Conservation (phyloP, 2,888 invertebrate species). For the Esperia sulphurella region DNA sequence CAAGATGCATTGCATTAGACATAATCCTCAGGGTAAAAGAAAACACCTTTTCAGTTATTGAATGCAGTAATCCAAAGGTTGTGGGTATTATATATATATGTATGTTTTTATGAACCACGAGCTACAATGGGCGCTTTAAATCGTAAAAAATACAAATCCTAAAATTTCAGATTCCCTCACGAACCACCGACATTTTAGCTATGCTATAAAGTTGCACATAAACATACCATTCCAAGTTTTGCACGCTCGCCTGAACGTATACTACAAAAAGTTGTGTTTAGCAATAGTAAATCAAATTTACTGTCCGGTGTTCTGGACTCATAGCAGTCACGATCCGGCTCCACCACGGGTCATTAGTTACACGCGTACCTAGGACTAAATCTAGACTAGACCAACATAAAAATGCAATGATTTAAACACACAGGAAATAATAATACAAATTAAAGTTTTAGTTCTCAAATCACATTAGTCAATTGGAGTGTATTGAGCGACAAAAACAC, state of each 20-base stretch:
- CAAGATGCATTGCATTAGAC: too few species aligned
- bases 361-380: slow-evolving; percentile 17
- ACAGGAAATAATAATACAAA: too few species aligned
- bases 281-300: slow-evolving; percentile 31
- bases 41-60: too few species aligned
- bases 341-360: slow-evolving; percentile 48
- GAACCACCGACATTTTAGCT: not conserved
- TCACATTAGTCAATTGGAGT: slow-evolving; percentile 6
- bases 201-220: not conserved
- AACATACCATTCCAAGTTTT: not conserved
- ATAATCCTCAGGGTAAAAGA: too few species aligned
- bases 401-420: not conserved
- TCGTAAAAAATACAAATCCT: too few species aligned
- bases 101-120: too few species aligned
- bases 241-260: not conserved
- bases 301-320: slow-evolving; percentile 39
- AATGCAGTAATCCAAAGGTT: too few species aligned
- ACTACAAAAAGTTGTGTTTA: slow-evolving; percentile 5
- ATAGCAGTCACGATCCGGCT: slow-evolving; percentile 46
- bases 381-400: slow-evolving; percentile 2
- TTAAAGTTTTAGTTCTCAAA: not conserved
- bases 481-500: slow-evolving; percentile 5
- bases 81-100: too few species aligned
- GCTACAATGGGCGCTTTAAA: too few species aligned
- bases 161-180: not conserved